These are phyloP conservation scores for Clarias laeviceps DNA, from an alignment of 2,797 vertebrate species.

Conservation along the genomic window DNA sequence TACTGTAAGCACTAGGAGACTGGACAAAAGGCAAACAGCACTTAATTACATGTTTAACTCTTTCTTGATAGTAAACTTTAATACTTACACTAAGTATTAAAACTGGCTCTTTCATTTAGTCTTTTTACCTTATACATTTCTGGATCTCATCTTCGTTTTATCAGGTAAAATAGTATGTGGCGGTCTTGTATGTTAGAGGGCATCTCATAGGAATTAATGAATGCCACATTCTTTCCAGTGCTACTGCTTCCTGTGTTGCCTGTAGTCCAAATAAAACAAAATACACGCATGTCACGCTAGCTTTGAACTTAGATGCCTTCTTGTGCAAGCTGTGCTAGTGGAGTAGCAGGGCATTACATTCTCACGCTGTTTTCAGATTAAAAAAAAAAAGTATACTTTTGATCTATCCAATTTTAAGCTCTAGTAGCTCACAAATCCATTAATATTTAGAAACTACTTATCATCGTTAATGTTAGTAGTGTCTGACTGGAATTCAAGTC, in stretches of 20 bases:
- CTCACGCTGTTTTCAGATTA: constrained; percentile 1
- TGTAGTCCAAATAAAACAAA: constrained; percentile 35
- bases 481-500: neutral
- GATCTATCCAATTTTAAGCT: neutral
- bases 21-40: constrained; percentile 42
- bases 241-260: constrained; percentile 27
- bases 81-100: constrained; percentile 27
- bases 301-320: constrained; percentile 22
- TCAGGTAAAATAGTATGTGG: neutral
- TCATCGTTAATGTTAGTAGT: neutral
- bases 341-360: neutral
- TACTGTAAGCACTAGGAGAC: constrained; percentile 23
- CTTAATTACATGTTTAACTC: constrained; percentile 32
- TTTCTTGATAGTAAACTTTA: constrained; percentile 42
- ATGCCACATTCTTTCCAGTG: constrained; percentile 37
- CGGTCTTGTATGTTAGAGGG: constrained; percentile 22
- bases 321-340: neutral
- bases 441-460: constrained; percentile 4
- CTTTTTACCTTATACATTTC: constrained; percentile 29
- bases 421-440: constrained; percentile 8
- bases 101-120: constrained; percentile 13
- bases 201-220: constrained; percentile 42
- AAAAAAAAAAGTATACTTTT: neutral
- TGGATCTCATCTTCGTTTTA: constrained; percentile 41
- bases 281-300: constrained; percentile 23